Evolutionary conservation across 1,140 invertebrate genomes (phyloP), one percentile per base, ranked within the genome.

Genomic region (Drosophila parabipectinata): DNA sequence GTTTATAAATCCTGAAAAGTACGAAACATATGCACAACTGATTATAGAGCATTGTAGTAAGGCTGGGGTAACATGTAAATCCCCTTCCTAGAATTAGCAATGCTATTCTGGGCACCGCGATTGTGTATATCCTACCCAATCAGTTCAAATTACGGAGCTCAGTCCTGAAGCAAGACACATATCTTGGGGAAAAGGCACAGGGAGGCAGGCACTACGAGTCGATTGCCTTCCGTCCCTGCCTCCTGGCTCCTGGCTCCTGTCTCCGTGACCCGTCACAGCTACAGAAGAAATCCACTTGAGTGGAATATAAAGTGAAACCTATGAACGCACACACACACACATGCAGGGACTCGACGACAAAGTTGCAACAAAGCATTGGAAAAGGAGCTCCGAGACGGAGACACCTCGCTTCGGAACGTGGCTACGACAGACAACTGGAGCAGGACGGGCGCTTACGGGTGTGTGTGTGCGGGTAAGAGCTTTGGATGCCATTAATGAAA

Each of bases 401-500:
- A 74, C 71, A 58, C 72, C 71, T 74, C 53, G 51, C 69, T 53
- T 51, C 47, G 52, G 59, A 48, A 34, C 47, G 72, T 54, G 61
- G 41, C 54, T 63, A 37, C 39, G 45, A 26, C 57, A 77, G 48
- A 77, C 53, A 66, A 71, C 48, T 63, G 52, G 66, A 71, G 69
- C 57, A 79, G 69, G 56, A 78, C 54, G 54, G 71, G 55, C 6
- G 26, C 6, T 28, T 44, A 47, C 34, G 62, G 26, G n/a, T 21
- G 18, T 39, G 26, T 53, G 39, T 58, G 58, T 66, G 57, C 62
- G 45, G 59, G 59, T 47, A 71, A 75, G 59, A 75, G 67, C 61
- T 81, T 82, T 74, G 52, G 76, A 69, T 61, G 75, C 63, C 72
- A 82, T 81, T 88, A 82, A 82, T 87, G 75, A 79, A 88, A 79